phyloP scores from a whole-genome alignment of 2,888 invertebrate species.

The Noctuana brunneofusca region DNA sequence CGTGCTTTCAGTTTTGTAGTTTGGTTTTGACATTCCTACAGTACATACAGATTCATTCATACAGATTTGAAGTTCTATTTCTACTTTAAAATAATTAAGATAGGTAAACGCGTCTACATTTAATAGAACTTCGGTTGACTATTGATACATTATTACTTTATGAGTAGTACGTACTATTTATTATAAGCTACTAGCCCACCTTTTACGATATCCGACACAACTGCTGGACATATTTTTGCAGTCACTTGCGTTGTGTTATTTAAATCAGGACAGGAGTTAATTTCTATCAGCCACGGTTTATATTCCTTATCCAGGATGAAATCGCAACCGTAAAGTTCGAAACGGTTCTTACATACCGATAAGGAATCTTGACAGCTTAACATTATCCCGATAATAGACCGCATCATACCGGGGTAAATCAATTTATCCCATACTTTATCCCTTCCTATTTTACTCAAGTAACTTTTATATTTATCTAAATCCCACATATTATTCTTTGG shows the following conservation, averaged over 20 bases:
- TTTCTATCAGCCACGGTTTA: slow-evolving; percentile 95
- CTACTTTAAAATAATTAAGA: too few species aligned
- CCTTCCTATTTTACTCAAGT: slow-evolving; percentile 81
- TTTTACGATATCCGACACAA: slow-evolving; percentile 93
- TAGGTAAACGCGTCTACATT: too few species aligned
- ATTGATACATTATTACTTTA: too few species aligned
- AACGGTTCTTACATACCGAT: slow-evolving; percentile 87
- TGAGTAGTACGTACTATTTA: not conserved
- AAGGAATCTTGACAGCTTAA: slow-evolving; percentile 90
- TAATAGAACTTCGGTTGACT: too few species aligned
- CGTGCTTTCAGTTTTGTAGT: too few species aligned
- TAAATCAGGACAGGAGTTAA: slow-evolving; percentile 94
- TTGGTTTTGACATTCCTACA: too few species aligned
- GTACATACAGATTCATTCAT: too few species aligned
- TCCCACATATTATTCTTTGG: slow-evolving; percentile 94
- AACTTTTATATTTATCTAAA: slow-evolving; percentile 86
- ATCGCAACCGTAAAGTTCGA: slow-evolving; percentile 96
- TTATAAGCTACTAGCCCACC: slow-evolving; percentile 70
- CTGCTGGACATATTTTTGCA: slow-evolving; percentile 90
- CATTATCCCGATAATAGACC: slow-evolving; percentile 91
- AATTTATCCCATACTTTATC: slow-evolving; percentile 86
- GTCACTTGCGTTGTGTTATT: slow-evolving; percentile 92
- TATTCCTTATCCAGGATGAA: slow-evolving; percentile 94
- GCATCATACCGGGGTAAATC: slow-evolving; percentile 93
- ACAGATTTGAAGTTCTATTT: too few species aligned